Percentiles rank a stretch among this genome's conserved stretches.
Evolutionary conservation across 2,797 vertebrate species (phyloP).

Genomic region (Halcyon badia): DNA sequence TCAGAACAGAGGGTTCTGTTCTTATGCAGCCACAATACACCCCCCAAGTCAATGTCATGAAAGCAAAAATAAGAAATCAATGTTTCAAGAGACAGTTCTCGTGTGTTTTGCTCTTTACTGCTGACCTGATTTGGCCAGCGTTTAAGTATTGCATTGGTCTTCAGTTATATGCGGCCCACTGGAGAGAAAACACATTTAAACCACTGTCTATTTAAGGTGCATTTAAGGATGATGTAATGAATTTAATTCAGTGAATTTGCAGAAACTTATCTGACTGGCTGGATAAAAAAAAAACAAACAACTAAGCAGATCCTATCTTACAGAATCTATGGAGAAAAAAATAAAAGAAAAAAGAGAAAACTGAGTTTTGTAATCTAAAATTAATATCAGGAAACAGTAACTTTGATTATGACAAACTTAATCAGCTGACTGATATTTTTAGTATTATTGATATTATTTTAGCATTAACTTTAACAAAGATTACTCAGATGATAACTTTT

Average conservation of each 20-base stretch:
- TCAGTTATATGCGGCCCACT: neutral
- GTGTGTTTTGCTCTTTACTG: neutral
- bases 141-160: neutral
- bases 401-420: neutral
- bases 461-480: neutral
- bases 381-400: neutral
- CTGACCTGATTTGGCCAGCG: neutral
- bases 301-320: neutral
- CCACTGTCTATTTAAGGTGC: neutral
- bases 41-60: neutral
- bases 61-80: neutral
- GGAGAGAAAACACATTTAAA: neutral
- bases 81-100: neutral
- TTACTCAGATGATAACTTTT: neutral
- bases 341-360: neutral
- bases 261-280: neutral
- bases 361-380: neutral
- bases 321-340: neutral
- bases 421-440: neutral
- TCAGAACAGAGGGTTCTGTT: neutral
- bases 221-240: neutral
- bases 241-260: neutral
- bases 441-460: neutral
- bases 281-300: neutral
- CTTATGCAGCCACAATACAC: rapidly evolving